These are phyloP conservation scores for Odontocerum albicorne DNA, from an alignment of 2,888 invertebrate species.

Conservation along the genomic window DNA sequence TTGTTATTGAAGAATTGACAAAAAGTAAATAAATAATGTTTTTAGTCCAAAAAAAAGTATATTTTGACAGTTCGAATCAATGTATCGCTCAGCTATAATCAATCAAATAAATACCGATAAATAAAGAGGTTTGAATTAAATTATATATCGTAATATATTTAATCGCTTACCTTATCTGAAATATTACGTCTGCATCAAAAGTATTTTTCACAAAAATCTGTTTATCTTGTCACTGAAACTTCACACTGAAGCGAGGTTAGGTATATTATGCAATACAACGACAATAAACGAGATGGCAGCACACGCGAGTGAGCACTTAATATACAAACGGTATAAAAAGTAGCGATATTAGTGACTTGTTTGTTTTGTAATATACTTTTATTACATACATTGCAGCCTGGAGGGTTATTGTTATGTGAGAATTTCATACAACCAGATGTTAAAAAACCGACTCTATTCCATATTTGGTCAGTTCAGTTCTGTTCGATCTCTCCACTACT, in stretches of 20 bases:
- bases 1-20: background rate
- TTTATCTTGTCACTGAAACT: conserved; percentile 24
- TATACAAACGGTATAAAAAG: too few species aligned
- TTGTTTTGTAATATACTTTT: too few species aligned
- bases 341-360: too few species aligned
- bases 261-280: conserved; percentile 32
- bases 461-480: too few species aligned
- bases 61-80: conserved; percentile 8
- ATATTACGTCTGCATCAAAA: conserved; percentile 23
- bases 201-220: conserved; percentile 13
- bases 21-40: conserved; percentile 29
- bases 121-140: too few species aligned
- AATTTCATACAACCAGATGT: too few species aligned
- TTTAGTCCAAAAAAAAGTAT: conserved; percentile 14
- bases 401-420: too few species aligned
- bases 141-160: too few species aligned
- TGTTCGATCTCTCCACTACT: too few species aligned
- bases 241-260: conserved; percentile 26
- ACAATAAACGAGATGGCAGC: conserved; percentile 32
- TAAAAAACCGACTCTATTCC: too few species aligned
- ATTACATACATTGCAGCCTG: too few species aligned
- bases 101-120: background rate
- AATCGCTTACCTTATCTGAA: conserved; percentile 25
- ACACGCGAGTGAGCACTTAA: too few species aligned
- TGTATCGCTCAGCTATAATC: background rate